A percentile compares a stretch with the other conserved stretches of the same genome.
phyloP scores from a whole-genome alignment of 2,113 vertebrate species.

The Peromyscus polionotus region DNA sequence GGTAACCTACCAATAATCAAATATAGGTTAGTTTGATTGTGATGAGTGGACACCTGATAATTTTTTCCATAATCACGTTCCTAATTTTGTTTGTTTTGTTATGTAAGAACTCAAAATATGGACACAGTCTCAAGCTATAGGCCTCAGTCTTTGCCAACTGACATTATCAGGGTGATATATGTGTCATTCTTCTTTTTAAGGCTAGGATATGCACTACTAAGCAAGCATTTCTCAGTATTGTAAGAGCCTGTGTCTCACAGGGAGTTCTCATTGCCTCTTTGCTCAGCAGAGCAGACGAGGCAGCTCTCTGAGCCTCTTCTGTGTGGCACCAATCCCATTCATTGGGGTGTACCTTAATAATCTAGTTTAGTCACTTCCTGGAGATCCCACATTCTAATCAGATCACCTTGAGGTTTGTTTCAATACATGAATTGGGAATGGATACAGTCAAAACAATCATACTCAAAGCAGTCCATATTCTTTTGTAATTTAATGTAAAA shows the following conservation, averaged over 20 bases:
- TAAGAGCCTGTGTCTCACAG: not conserved
- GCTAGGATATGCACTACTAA: not conserved
- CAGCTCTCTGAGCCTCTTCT: not conserved
- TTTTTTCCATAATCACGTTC: not conserved
- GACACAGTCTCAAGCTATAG: too few species aligned
- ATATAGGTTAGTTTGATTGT: not conserved
- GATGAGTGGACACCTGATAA: not conserved
- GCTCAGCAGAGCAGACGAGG: not conserved
- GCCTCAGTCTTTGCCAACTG: not conserved
- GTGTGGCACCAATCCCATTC: too few species aligned
- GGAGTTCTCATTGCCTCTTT: not conserved
- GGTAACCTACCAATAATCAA: too few species aligned
- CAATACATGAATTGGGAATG: not conserved
- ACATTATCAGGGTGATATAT: not conserved
- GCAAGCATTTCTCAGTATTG: not conserved
- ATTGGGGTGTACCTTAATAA: not conserved
- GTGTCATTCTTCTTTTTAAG: not conserved
- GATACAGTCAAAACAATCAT: not conserved
- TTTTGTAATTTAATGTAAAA: not conserved
- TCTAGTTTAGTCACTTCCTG: not conserved
- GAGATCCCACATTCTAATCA: not conserved
- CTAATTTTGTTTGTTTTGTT: not conserved
- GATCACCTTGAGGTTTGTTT: not conserved
- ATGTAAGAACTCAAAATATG: not conserved
- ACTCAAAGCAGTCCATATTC: too few species aligned